phyloP scores from a whole-genome alignment of 2,797 vertebrate species.

The Anabacerthia variegaticeps region DNA sequence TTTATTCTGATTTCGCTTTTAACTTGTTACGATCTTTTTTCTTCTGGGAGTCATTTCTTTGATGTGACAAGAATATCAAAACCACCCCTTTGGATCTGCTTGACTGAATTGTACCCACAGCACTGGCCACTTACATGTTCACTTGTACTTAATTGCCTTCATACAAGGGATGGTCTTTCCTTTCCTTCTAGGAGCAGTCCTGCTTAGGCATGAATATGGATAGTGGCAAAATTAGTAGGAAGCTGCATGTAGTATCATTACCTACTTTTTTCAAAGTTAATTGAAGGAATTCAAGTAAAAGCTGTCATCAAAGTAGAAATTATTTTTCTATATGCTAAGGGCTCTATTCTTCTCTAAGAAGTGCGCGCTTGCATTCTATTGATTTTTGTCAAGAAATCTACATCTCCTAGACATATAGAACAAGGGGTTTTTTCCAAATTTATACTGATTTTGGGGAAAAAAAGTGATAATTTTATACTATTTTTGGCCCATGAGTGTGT shows the following conservation, averaged over 20 bases:
- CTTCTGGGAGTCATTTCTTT: constrained; percentile 13
- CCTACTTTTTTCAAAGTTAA: neutral
- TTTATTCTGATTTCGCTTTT: constrained; percentile 44
- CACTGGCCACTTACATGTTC: neutral
- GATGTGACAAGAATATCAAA: constrained; percentile 52
- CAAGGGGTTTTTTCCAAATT: neutral
- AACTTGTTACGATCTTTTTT: constrained; percentile 12
- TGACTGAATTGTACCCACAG: neutral
- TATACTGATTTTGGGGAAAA: neutral
- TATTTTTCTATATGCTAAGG: neutral
- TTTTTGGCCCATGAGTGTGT: neutral
- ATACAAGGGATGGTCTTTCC: neutral
- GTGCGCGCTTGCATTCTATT: neutral
- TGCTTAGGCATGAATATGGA: neutral
- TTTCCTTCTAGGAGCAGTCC: neutral
- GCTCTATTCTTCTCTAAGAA: neutral
- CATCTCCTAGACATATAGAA: neutral
- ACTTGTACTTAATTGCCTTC: constrained; percentile 14
- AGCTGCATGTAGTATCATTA: neutral
- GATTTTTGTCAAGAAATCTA: neutral
- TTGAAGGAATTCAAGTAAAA: constrained; percentile 3
- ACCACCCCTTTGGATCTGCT: constrained; percentile 2
- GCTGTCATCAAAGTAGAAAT: neutral
- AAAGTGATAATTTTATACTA: neutral
- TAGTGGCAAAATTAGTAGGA: neutral